Conservation (phyloP, 2,113 vertebrate genomes). For the Hippotragus niger region DNA sequence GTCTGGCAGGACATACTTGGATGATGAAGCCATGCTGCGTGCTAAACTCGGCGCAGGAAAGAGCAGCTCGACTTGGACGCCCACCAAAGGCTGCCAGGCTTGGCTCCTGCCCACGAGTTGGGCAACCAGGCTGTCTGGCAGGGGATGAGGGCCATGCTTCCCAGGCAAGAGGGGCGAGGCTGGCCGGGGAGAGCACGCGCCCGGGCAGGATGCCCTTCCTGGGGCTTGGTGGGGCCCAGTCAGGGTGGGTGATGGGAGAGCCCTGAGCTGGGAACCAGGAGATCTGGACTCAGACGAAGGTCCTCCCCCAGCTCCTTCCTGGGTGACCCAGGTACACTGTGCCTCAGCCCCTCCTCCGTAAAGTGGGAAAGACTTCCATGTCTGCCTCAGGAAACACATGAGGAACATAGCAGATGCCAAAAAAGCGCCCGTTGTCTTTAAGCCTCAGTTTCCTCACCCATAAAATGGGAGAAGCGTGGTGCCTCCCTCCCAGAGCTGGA, state of each 20-base stretch:
- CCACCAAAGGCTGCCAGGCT: constrained; percentile 69
- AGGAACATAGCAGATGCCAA: background rate
- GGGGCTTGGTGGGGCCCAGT: background rate
- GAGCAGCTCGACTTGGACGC: constrained; percentile 72
- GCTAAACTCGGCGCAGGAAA: constrained; percentile 78
- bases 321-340: background rate
- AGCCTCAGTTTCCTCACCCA: background rate
- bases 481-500: background rate
- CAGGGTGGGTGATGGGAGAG: background rate
- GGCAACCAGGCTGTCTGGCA: constrained; percentile 75
- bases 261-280: background rate
- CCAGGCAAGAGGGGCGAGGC: constrained; percentile 41
- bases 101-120: constrained; percentile 62
- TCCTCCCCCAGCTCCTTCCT: background rate
- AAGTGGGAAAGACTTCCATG: background rate
- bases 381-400: background rate
- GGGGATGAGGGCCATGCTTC: constrained; percentile 69
- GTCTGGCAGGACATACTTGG: constrained; percentile 82
- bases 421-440: background rate
- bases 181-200: constrained; percentile 57
- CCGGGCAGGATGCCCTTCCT: constrained; percentile 16
- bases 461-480: background rate
- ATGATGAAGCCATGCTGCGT: constrained; percentile 80
- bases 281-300: background rate
- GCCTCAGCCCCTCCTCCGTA: background rate